Percentiles rank a stretch among this genome's conserved stretches.
These are phyloP conservation scores for Brachionus manjavacas DNA, from an alignment of 1,140 invertebrate genomes.

Conservation along the genomic window DNA sequence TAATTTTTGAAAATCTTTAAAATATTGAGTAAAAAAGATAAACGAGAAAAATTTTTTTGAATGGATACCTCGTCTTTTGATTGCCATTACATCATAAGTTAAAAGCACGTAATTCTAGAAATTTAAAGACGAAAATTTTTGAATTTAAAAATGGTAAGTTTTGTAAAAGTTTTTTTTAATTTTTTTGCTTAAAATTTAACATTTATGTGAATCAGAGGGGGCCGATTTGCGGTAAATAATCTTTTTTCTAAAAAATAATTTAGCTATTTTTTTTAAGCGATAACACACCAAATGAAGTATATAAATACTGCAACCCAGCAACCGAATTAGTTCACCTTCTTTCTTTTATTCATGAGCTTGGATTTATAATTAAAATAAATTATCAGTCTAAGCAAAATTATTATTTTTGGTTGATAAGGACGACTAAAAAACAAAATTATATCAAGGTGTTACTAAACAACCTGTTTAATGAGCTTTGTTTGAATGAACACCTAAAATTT, in stretches of 20 bases:
- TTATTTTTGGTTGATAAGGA: constrained; percentile 28
- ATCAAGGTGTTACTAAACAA: constrained; percentile 32
- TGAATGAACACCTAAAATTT: background rate
- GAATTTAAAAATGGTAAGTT: background rate
- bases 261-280: background rate
- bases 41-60: background rate
- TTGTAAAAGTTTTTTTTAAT: background rate
- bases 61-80: constrained; percentile 51
- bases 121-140: constrained; percentile 14
- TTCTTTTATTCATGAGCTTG: background rate
- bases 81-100: constrained; percentile 47
- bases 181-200: background rate
- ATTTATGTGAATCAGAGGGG: background rate
- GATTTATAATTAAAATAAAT: constrained; percentile 12
- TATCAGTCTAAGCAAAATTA: background rate
- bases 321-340: background rate
- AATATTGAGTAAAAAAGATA: constrained; percentile 19
- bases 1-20: constrained; percentile 57
- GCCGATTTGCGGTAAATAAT: background rate
- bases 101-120: background rate
- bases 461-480: constrained; percentile 3
- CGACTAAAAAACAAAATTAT: constrained; percentile 39
- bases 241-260: constrained; percentile 2
- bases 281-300: background rate
- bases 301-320: constrained; percentile 27